Percentiles rank a stretch among this genome's conserved stretches.
These are phyloP conservation scores for Rhinichthys klamathensis DNA, from an alignment of 2,113 vertebrate genomes.

Conservation along the genomic window DNA sequence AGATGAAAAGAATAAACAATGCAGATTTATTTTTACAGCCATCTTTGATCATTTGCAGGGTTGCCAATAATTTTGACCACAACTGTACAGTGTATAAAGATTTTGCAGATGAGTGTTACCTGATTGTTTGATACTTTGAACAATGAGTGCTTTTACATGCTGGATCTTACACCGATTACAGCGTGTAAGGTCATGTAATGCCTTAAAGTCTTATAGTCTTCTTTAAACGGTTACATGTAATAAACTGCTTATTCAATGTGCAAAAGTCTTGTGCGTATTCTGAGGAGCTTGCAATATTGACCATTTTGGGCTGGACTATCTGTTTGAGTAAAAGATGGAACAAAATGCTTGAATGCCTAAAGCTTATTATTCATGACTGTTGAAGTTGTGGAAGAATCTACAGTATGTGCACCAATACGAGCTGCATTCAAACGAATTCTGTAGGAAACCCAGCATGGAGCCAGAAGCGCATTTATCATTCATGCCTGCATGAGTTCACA, in stretches of 20 bases:
- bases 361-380: neutral
- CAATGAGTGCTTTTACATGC: neutral
- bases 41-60: too few species aligned
- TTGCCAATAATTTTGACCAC: too few species aligned
- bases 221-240: neutral
- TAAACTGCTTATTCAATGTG: neutral
- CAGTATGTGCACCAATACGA: neutral
- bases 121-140: neutral
- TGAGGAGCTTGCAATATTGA: neutral
- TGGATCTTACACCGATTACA: neutral
- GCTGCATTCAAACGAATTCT: neutral
- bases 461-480: slow-evolving; percentile 3
- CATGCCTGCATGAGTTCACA: slow-evolving; percentile 9
- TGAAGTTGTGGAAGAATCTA: neutral
- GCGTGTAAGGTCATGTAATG: neutral
- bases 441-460: neutral
- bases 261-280: neutral
- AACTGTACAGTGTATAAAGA: too few species aligned
- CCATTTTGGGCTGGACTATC: too few species aligned
- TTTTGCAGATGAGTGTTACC: neutral
- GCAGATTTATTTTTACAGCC: too few species aligned
- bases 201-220: neutral
- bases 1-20: too few species aligned
- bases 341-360: neutral
- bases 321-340: neutral